A percentile compares a stretch with the other conserved stretches of the same genome.
These are phyloP conservation scores for Karalla daura DNA, from an alignment of 2,797 vertebrate genomes.

Conservation along the genomic window DNA sequence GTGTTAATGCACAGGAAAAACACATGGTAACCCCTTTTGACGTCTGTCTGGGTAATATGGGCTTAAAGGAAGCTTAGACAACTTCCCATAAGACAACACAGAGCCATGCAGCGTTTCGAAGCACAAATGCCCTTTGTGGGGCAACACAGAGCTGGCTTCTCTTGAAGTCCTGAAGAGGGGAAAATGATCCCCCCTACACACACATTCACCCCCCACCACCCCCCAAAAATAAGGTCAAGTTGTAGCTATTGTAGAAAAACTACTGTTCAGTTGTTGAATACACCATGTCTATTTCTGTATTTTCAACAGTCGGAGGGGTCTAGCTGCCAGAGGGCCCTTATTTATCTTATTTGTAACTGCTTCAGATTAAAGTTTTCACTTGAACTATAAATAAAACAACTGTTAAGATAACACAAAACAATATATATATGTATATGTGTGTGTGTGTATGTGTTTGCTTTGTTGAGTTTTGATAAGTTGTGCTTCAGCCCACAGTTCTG, in stretches of 20 bases:
- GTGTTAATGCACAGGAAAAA: constrained; percentile 73
- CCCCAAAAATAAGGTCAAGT: constrained; percentile 13
- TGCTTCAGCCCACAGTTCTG: too few relatives aligned
- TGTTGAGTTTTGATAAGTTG: too few relatives aligned
- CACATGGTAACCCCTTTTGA: constrained; percentile 70
- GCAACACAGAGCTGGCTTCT: constrained; percentile 34
- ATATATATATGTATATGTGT: too few relatives aligned
- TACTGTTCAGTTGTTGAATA: background rate
- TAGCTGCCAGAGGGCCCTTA: background rate
- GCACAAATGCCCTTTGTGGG: constrained; percentile 67
- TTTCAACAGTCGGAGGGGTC: too few relatives aligned
- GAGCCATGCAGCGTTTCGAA: constrained; percentile 49
- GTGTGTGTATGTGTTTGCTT: too few relatives aligned
- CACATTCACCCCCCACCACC: background rate
- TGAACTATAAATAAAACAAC: too few relatives aligned
- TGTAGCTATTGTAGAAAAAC: constrained; percentile 35
- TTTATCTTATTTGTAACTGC: background rate
- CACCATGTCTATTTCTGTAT: too few relatives aligned
- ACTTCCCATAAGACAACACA: constrained; percentile 76
- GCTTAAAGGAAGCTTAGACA: constrained; percentile 73
- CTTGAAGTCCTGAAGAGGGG: constrained; percentile 22
- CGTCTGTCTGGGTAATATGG: constrained; percentile 71
- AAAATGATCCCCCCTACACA: constrained; percentile 8
- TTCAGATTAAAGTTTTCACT: too few relatives aligned
- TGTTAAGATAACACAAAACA: too few relatives aligned